Evolutionary conservation across 2,888 invertebrate species (phyloP), one percentile per base, ranked within the genome.

Genomic region (Scrobipalpa atriplicella): DNA sequence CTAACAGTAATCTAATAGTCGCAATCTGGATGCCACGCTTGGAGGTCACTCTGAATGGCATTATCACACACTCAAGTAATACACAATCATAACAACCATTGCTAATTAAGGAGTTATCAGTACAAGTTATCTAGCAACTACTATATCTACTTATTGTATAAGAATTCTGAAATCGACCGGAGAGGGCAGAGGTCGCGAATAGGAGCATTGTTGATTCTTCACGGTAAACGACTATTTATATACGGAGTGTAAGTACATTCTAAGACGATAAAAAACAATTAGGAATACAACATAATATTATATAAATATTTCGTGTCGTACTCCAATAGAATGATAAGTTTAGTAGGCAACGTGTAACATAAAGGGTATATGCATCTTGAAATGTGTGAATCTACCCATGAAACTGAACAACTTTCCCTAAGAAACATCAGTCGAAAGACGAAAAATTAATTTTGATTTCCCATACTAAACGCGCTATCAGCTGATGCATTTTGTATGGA

Each of bases 161-260:
- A 8, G 13, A 9, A 10, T 11, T 11, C n/a, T 19, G n/a, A 58
- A 58, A 36, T 58, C 36, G 36, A n/a, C 36, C 41, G 10, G 2
- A 7, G 61, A 19, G 61, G 18, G 6, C 41, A 62, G 62, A 51
- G 62, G 62, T 62, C 47, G 62, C n/a, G 51, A 19, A 29, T 29
- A 29, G 29, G 29, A 62, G 21, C 62, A 62, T 47, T 62, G 47
- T 47, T 19, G 62, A 62, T 51, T 62, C n/a, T 62, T 21, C 29
- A 47, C 62, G 8, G n/a, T 16, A 47, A 11, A 11, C 8, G 11
- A 29, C 29, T 29, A 36, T 52, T 6, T 52, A 52, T n/a, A 10
- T 54, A 51, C 51, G n/a, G 5, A 5, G 29, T 29, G 29, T 29
- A 29, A 29, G 29, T 29, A 5, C 29, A 29, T 29, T n/a, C n/a